Percentiles rank a stretch among this genome's conserved stretches.
Evolutionary conservation across 2,888 invertebrate genomes (phyloP).

Genomic region (Trisateles emortualis): DNA sequence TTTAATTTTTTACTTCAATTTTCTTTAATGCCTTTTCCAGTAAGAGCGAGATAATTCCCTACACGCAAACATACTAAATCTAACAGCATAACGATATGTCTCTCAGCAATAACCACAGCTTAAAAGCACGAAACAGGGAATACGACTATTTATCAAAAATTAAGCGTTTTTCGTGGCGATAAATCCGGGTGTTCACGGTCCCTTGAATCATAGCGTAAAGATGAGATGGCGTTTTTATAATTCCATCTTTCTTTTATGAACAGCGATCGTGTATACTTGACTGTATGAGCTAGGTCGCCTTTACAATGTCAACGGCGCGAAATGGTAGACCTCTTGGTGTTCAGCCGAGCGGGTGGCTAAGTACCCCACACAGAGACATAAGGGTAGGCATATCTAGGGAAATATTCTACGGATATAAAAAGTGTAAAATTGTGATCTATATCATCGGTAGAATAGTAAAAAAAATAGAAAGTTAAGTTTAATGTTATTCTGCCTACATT

Average conservation of each 20-base stretch:
- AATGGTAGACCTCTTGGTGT: slow-evolving; percentile 31
- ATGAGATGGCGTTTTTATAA: slow-evolving; percentile 7
- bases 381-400: not conserved
- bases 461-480: no score
- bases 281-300: slow-evolving; percentile 25
- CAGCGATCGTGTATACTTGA: slow-evolving; percentile 22
- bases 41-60: no score
- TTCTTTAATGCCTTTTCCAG: no score
- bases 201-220: slow-evolving; percentile 3
- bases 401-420: not conserved
- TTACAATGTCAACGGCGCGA: slow-evolving; percentile 31
- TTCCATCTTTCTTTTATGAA: slow-evolving; percentile 4
- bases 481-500: no score
- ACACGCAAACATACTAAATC: not conserved
- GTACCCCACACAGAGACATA: slow-evolving; percentile 23
- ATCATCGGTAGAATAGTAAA: no score
- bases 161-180: slow-evolving; percentile 3
- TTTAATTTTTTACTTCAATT: no score
- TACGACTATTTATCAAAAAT: slow-evolving; percentile 9
- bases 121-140: not conserved
- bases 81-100: not conserved
- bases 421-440: no score
- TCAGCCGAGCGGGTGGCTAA: slow-evolving; percentile 33
- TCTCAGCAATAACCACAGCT: not conserved
- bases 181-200: slow-evolving; percentile 4